A percentile compares a stretch with the other conserved stretches of the same genome.
phyloP scores from a whole-genome alignment of 1,140 invertebrate species.

The Antheraea mylitta region DNA sequence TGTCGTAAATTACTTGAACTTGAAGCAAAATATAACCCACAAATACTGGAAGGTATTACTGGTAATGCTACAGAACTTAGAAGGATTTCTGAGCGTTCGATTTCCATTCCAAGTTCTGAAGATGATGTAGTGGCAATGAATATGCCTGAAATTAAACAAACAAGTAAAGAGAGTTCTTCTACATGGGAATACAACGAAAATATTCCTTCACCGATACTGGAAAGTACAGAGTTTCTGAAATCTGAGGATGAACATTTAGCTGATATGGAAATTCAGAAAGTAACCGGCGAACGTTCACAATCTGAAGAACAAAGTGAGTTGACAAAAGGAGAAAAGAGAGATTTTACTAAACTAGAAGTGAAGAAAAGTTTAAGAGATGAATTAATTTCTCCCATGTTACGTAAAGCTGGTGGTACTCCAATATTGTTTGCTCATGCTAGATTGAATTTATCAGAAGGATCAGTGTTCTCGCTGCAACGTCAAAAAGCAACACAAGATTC shows the following conservation, averaged over 20 bases:
- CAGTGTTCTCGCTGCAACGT: conserved; percentile 85
- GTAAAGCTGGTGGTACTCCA: conserved; percentile 86
- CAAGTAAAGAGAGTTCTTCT: conserved; percentile 71
- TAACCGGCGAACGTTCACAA: conserved; percentile 52
- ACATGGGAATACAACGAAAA: conserved; percentile 83
- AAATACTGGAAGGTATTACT: conserved; percentile 80
- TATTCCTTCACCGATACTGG: conserved; percentile 80
- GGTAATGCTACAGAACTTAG: conserved; percentile 81
- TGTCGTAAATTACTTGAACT: conserved; percentile 80
- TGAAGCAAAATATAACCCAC: conserved; percentile 81
- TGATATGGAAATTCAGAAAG: conserved; percentile 76
- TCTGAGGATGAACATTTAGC: conserved; percentile 79
- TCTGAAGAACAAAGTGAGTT: conserved; percentile 54
- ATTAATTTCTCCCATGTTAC: conserved; percentile 80
- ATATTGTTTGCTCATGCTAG: conserved; percentile 88
- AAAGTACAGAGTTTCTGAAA: conserved; percentile 80
- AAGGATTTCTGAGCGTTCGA: conserved; percentile 83
- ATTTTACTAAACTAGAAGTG: conserved; percentile 49
- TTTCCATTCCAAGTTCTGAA: conserved; percentile 85
- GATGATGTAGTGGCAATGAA: conserved; percentile 79
- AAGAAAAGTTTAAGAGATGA: conserved; percentile 74
- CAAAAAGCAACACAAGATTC: conserved; percentile 86
- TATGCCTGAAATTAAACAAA: conserved; percentile 71
- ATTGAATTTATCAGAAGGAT: conserved; percentile 89
- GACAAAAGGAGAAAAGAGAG: conserved; percentile 46